Evolutionary conservation across 2,797 vertebrate genomes (phyloP).

Genomic region (Aeoliscus strigatus): DNA sequence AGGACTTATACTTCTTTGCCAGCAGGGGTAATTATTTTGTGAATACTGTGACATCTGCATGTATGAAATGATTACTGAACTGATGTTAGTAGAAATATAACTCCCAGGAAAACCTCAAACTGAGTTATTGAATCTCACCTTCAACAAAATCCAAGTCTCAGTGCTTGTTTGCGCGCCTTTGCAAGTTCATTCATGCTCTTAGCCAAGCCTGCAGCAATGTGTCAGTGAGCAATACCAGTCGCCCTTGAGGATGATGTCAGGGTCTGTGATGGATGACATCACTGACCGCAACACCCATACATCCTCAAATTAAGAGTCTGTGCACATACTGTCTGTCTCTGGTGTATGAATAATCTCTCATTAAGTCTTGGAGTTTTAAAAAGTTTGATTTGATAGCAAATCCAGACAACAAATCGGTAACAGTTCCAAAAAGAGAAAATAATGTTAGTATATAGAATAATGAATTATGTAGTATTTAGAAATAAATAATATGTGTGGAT

Average conservation of each 20-base stretch:
- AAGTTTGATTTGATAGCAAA: too few species aligned
- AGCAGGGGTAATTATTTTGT: slow-evolving; percentile 5
- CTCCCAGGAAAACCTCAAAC: slow-evolving; percentile 4
- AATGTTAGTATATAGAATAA: too few species aligned
- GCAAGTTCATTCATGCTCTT: slow-evolving; percentile 45
- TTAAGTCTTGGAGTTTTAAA: too few species aligned
- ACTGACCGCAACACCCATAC: slow-evolving; percentile 38
- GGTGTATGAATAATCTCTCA: background rate
- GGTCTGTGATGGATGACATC: slow-evolving; percentile 56
- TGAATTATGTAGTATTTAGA: too few species aligned
- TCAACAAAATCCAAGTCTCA: slow-evolving; percentile 18
- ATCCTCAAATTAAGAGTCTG: slow-evolving; percentile 33
- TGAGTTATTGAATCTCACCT: slow-evolving; percentile 26
- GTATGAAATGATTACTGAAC: slow-evolving; percentile 12
- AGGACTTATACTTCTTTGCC: too few species aligned
- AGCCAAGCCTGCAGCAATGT: slow-evolving; percentile 39
- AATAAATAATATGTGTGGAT: too few species aligned
- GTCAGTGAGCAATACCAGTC: slow-evolving; percentile 52
- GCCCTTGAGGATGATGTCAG: slow-evolving; percentile 48
- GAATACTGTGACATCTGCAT: slow-evolving; percentile 5
- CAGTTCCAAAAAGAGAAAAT: too few species aligned
- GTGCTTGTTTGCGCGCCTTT: slow-evolving; percentile 15
- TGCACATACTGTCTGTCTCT: slow-evolving; percentile 18
- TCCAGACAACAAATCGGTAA: too few species aligned
- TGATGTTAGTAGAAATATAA: slow-evolving; percentile 1